Evolutionary conservation across 2,888 invertebrate species (phyloP).

Genomic region (Cataglyphis livida): DNA sequence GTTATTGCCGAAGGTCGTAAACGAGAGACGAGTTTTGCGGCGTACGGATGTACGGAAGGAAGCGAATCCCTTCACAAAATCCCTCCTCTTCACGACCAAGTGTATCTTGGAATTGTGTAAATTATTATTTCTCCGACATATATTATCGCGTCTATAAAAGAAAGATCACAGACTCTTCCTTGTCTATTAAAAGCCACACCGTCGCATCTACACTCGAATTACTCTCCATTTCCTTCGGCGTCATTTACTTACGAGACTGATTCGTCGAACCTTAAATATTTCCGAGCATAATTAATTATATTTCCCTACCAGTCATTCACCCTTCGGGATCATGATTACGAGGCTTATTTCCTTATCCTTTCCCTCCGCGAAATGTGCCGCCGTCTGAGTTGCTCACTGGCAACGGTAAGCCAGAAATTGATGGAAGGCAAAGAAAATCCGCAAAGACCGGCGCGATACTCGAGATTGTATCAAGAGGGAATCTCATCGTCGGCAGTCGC

Average conservation of each 20-base stretch:
- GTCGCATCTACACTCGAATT: conserved; percentile 43
- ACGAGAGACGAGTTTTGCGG: conserved; percentile 27
- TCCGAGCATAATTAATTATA: conserved; percentile 58
- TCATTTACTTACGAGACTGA: conserved; percentile 13
- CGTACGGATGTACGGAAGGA: conserved; percentile 27
- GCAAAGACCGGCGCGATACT: conserved; percentile 66
- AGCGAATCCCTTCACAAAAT: conserved; percentile 1
- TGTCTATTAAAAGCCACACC: conserved; percentile 10
- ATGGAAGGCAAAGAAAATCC: conserved; percentile 65
- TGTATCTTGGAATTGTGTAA: conserved; percentile 15
- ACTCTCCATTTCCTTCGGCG: conserved; percentile 36
- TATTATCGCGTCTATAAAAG: not conserved
- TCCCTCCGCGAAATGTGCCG: not conserved
- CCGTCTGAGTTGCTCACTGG: conserved; percentile 25
- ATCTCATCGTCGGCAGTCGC: conserved; percentile 30
- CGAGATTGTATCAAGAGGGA: conserved; percentile 47
- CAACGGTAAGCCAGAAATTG: conserved; percentile 14
- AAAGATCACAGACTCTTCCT: not conserved
- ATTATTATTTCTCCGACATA: conserved; percentile 19
- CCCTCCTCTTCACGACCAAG: not conserved
- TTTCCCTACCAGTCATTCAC: conserved; percentile 45
- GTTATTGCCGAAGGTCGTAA: conserved; percentile 24
- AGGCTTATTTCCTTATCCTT: conserved; percentile 37
- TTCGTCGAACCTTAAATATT: conserved; percentile 49
- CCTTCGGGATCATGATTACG: conserved; percentile 31